Percentiles rank a stretch among this genome's conserved stretches.
Conservation (phyloP, 2,113 vertebrate genomes). For the Morone chrysops region DNA sequence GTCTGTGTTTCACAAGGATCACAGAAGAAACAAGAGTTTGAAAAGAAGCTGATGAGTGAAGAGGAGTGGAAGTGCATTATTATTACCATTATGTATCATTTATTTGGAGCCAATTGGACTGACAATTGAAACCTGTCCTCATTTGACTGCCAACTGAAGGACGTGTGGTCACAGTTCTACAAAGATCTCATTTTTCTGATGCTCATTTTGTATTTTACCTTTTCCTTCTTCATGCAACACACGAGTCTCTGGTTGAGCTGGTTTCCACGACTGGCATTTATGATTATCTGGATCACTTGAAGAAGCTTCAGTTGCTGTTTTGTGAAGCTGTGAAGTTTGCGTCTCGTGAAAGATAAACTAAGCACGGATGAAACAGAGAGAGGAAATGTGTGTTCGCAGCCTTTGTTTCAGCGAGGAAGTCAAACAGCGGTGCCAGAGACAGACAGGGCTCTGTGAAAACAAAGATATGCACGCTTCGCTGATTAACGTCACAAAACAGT, state of each 20-base stretch:
- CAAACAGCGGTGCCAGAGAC: not conserved
- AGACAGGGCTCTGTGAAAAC: not conserved
- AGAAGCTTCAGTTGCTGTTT: too few relatives aligned
- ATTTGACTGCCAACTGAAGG: not conserved
- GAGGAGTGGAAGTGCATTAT: not conserved
- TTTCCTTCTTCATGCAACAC: not conserved
- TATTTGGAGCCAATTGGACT: not conserved
- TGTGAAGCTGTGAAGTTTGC: not conserved
- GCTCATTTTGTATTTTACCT: not conserved
- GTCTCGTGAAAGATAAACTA: not conserved
- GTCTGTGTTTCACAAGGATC: not conserved
- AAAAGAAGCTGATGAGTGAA: not conserved
- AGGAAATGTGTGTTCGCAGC: not conserved
- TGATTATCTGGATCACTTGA: not conserved
- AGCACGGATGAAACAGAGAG: not conserved
- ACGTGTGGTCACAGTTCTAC: not conserved
- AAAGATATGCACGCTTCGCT: too few relatives aligned
- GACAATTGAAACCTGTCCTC: not conserved
- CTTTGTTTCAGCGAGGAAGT: not conserved
- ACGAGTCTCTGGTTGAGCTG: not conserved
- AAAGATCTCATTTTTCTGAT: not conserved
- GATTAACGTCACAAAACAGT: too few relatives aligned
- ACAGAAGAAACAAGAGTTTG: not conserved
- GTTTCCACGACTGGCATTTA: not conserved
- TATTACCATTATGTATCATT: not conserved